These are phyloP conservation scores for Porites lutea DNA, from an alignment of 64 coral and sea anemone species.

Conservation along the genomic window DNA sequence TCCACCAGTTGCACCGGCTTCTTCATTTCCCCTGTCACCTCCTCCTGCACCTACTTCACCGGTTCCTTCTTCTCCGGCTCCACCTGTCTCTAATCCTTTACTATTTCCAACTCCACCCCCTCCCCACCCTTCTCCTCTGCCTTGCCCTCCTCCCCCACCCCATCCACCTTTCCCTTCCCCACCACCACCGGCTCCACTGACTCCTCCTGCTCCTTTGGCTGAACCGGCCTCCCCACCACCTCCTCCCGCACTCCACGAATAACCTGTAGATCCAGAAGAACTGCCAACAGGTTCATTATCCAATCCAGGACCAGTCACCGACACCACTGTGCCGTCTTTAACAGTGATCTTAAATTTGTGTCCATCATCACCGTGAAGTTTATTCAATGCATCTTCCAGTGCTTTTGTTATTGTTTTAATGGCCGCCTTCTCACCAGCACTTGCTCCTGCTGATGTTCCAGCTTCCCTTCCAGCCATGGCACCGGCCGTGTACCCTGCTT, in stretches of 20 bases:
- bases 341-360: conserved; percentile 7
- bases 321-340: background rate
- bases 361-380: background rate
- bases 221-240: background rate
- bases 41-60: background rate
- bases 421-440: conserved; percentile 70
- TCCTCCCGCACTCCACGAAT: background rate
- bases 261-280: background rate
- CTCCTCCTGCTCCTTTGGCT: background rate
- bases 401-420: conserved; percentile 23
- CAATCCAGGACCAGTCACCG: conserved; percentile 12
- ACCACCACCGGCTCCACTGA: background rate
- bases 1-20: background rate
- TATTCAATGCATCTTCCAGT: conserved; percentile 36
- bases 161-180: conserved; percentile 5
- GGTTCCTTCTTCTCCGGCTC: conserved; percentile 1
- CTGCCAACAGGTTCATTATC: no score
- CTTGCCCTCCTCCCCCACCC: background rate
- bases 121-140: background rate
- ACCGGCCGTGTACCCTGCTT: conserved; percentile 65
- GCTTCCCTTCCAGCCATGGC: conserved; percentile 65
- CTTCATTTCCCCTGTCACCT: background rate
- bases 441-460: conserved; percentile 67
- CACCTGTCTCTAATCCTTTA: background rate
- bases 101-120: background rate